Conservation (phyloP, 2,113 vertebrate genomes). For the Psilopsiagon aurifrons region DNA sequence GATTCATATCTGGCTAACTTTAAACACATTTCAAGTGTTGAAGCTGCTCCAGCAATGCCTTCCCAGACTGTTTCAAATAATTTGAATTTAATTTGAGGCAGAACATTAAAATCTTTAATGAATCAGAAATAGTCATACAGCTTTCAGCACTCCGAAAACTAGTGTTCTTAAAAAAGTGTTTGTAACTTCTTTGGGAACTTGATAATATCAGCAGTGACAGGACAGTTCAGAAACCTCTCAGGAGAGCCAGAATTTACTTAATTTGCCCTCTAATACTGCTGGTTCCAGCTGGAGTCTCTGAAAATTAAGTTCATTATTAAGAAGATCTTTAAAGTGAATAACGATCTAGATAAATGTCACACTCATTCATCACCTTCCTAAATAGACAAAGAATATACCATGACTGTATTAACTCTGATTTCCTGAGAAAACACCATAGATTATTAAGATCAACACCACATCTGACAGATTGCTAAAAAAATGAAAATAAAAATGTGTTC, state of each 20-base stretch:
- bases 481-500: not conserved
- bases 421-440: conserved; percentile 24
- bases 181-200: not conserved
- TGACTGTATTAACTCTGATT: conserved; percentile 52
- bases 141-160: not conserved
- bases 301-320: conserved; percentile 32
- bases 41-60: conserved; percentile 18
- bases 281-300: conserved; percentile 19
- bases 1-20: not conserved
- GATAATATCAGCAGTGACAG: not conserved
- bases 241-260: not conserved
- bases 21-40: not conserved
- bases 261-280: conserved; percentile 8
- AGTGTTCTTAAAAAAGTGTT: conserved; percentile 1
- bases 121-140: not conserved
- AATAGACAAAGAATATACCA: conserved; percentile 46
- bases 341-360: conserved; percentile 68
- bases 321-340: conserved; percentile 56
- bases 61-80: conserved; percentile 40
- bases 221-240: conserved; percentile 12
- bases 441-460: not conserved
- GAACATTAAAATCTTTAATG: conserved; percentile 17
- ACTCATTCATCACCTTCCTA: conserved; percentile 62
- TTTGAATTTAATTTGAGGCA: conserved; percentile 40
- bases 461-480: conserved; percentile 20